Evolutionary conservation across 1,140 invertebrate genomes (phyloP), one percentile per base, ranked within the genome.

Genomic region (Penaeus chinensis): DNA sequence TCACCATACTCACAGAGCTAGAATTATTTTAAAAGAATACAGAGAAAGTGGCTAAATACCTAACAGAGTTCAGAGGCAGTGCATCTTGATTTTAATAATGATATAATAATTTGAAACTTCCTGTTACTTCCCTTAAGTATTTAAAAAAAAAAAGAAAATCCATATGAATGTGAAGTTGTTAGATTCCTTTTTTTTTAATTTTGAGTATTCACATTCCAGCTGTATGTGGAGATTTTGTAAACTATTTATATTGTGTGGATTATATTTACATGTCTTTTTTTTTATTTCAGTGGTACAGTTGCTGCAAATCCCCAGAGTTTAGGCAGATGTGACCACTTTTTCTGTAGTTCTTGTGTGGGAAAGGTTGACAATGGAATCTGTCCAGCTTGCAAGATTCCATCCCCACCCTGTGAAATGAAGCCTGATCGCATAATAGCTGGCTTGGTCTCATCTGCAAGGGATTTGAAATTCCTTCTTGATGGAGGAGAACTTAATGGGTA

Each of bases 241-340:
- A 3, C 3, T 69, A 4, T 69, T 69, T 5, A 18, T 66, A 19
- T 66, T 66, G n/a, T 66, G 18, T 66, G n/a, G 18, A 66, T 66
- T 19, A 19, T 66, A 66, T n/a, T 47, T 10, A 47, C 10, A 3
- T 10, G 3, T 47, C 42, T 47, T 62, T 42, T 74, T 27, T 62
- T 77, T 47, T 81, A 84, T 88, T 81, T 47, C 77, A 88, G 82
- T 69, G 42, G 63, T 7, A 60, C 78, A 66, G 22, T 87, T 20
- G 65, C 84, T 47, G 66, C 60, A 42, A 54, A 80, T 37, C 78
- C 84, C 37, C 78, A 87, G 76, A 74, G 84, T 47, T 5, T 86
- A 32, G 89, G 89, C 20, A 42, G 79, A 79, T 89, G 89, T 87
- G 89, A 85, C 42, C 89, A 89, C 65, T 82, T 87, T 47, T 85